Conservation (phyloP, 1,140 invertebrate species). For the Danaus plexippus region DNA sequence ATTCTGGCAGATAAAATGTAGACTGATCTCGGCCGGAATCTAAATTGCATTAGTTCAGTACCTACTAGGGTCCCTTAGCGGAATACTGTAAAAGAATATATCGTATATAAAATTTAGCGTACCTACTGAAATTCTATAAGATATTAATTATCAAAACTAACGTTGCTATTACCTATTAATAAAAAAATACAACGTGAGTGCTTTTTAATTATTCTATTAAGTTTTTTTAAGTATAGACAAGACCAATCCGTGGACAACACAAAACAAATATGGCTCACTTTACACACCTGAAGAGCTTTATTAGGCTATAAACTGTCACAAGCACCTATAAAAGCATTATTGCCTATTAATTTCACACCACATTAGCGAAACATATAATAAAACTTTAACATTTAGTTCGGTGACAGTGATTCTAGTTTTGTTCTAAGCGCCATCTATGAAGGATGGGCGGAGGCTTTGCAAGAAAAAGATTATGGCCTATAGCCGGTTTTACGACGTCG, state of each 20-base stretch:
- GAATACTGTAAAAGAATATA: neutral
- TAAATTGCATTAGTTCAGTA: neutral
- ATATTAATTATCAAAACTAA: too few relatives aligned
- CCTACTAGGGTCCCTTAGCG: conserved; percentile 1
- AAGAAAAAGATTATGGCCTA: conserved; percentile 67
- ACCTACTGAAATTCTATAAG: too few relatives aligned
- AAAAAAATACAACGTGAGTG: too few relatives aligned
- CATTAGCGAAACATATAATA: conserved; percentile 70
- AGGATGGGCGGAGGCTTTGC: conserved; percentile 28
- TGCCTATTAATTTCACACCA: conserved; percentile 71
- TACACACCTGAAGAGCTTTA: conserved; percentile 59
- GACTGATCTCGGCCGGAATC: too few relatives aligned
- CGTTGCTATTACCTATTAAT: too few relatives aligned
- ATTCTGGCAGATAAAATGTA: too few relatives aligned
- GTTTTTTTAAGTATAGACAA: conserved; percentile 14
- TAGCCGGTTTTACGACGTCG: conserved; percentile 64
- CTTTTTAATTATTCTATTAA: neutral
- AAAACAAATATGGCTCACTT: conserved; percentile 51
- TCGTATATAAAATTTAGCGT: too few relatives aligned
- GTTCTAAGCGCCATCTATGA: conserved; percentile 61
- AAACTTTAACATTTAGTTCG: conserved; percentile 63
- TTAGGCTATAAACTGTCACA: conserved; percentile 58
- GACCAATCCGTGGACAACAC: conserved; percentile 29
- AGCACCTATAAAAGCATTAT: conserved; percentile 69
- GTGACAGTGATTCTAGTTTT: conserved; percentile 56